Base-by-base conservation (phyloP, 1,140 invertebrate species). In the Heliconius himera region DNA sequence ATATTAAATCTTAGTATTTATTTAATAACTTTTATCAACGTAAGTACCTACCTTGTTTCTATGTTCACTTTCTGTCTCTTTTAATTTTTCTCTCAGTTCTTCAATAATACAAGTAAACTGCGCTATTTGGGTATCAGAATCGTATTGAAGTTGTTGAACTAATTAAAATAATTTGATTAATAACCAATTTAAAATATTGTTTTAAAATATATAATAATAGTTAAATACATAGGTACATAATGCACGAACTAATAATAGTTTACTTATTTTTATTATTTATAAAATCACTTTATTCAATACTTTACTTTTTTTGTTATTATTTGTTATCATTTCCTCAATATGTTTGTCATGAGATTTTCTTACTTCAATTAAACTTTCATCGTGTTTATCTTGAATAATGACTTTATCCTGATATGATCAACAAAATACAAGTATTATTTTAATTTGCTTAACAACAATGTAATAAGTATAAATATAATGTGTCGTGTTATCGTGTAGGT, bases 41-140 rank as follows among this genome's bases (percentile, higher is more conserved):
- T 46, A 46, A 46, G 41, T 46, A 46, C 22, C 46, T 76, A 94
- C 93, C 88, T 92, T 92, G 22, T 94, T 90, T 74, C 78, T 86
- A 78, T 93, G 85, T 51, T 90, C 84, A 13, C 72, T 73, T 85
- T 92, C 89, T 78, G 87, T 87, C 38, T 93, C 89, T 76, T 85
- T 89, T 22, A 91, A 79, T 78, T 91, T 93, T 29, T 80, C 84
- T 60, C 89, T 84, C 2, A 93, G 81, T 76, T 94, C 93, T 85
- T 94, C 91, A 8, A 91, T 89, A 33, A 87, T 84, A 46, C 89
- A 93, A 2, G 86, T 90, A 73, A 87, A 87, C 60, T 92, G 88
- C 20, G 91, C 91, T 73, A 92, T 83, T 76, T 93, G 86, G 0
- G 91, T 92, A 49, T 93, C 91, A 3, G 86, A 87, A n/a, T 93